Conservation (phyloP, 1,140 invertebrate species). For the Chrysomallon squamiferum region DNA sequence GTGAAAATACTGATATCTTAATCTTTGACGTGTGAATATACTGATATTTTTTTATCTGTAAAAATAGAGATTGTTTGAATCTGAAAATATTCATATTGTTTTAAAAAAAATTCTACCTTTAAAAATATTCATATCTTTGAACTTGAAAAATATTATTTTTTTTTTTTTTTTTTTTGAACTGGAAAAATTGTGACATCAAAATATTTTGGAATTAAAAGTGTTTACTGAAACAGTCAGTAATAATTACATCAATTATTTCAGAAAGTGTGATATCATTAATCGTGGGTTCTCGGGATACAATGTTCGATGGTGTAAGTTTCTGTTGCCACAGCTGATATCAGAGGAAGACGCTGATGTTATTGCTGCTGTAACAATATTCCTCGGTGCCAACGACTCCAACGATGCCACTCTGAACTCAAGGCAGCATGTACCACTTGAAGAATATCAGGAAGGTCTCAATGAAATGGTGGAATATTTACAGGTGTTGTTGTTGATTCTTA, state of each 20-base stretch:
- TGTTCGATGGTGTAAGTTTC: conserved; percentile 50
- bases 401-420: conserved; percentile 30
- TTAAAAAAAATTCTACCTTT: no score
- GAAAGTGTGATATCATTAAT: conserved; percentile 63
- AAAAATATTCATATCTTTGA: no score
- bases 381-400: conserved; percentile 64
- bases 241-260: no score
- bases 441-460: conserved; percentile 53
- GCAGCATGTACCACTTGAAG: conserved; percentile 62
- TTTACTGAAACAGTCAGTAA: no score
- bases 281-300: conserved; percentile 65
- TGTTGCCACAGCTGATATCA: conserved; percentile 54
- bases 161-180: not conserved
- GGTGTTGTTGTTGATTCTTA: conserved; percentile 36
- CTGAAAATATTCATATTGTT: not conserved
- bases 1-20: no score
- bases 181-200: not conserved
- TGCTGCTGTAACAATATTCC: conserved; percentile 55
- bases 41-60: no score
- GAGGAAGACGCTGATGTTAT: conserved; percentile 42
- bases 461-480: conserved; percentile 56
- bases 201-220: not conserved
- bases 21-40: not conserved
- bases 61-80: no score
- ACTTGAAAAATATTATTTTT: not conserved